Evolutionary conservation across 2,888 invertebrate genomes (phyloP).

Genomic region (Bombyx huttoni): DNA sequence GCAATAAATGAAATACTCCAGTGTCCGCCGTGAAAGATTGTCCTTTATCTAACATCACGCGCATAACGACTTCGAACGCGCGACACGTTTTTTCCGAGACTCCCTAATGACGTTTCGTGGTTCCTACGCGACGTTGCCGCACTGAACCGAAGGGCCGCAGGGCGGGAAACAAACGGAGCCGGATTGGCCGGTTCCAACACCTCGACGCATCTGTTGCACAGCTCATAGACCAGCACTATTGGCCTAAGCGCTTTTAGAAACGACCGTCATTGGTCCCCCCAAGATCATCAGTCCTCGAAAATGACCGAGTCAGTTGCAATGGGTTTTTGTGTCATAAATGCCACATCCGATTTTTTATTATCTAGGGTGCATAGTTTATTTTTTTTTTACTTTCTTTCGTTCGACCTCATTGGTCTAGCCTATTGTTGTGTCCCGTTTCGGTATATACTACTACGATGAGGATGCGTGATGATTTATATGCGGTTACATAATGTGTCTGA

Average conservation of each 20-base stretch:
- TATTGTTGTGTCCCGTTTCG: not conserved
- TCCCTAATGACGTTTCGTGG: not conserved
- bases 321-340: not conserved
- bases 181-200: conserved; percentile 18
- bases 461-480: too few species aligned
- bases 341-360: not conserved
- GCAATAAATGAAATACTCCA: too few species aligned
- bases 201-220: conserved; percentile 22
- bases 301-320: not conserved
- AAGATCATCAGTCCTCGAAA: not conserved
- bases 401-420: not conserved
- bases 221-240: conserved; percentile 28
- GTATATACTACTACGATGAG: too few species aligned
- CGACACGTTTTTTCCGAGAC: too few species aligned
- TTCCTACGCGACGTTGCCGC: conserved; percentile 3
- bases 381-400: not conserved
- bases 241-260: conserved; percentile 25
- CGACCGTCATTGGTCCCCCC: conserved; percentile 13
- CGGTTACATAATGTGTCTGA: too few species aligned
- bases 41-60: too few species aligned
- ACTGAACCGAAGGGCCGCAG: conserved; percentile 9
- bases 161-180: conserved; percentile 19
- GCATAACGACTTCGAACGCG: too few species aligned
- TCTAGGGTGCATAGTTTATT: not conserved
- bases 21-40: too few species aligned